Percentiles rank a stretch among this genome's conserved stretches.
phyloP scores from a whole-genome alignment of 2,888 invertebrate species.

The Leistus spinibarbis region DNA sequence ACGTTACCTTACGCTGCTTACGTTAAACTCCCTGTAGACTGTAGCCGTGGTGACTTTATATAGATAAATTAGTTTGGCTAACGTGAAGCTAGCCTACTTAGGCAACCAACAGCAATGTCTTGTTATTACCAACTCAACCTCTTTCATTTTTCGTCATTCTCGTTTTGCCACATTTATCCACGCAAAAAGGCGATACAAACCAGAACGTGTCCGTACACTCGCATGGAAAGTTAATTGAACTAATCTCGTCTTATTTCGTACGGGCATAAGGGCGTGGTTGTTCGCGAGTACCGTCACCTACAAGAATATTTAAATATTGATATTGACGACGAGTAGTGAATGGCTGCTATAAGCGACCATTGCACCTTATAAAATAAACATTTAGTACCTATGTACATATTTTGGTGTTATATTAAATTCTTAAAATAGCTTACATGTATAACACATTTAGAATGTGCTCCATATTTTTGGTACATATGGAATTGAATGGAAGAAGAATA shows the following conservation, averaged over 20 bases:
- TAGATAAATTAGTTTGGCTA: conserved; percentile 35
- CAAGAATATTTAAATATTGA: neutral
- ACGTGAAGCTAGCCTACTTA: conserved; percentile 8
- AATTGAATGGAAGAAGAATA: too few relatives aligned
- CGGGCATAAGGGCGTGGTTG: neutral
- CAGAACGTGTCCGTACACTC: neutral
- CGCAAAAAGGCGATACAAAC: neutral
- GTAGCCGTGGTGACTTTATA: conserved; percentile 20
- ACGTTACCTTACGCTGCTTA: neutral
- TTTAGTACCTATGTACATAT: neutral
- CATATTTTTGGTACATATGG: neutral
- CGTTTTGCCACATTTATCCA: neutral
- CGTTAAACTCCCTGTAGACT: neutral
- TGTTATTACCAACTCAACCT: conserved; percentile 1
- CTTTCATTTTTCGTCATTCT: conserved; percentile 13
- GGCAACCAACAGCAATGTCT: neutral
- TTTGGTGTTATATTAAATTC: neutral
- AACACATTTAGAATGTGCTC: neutral
- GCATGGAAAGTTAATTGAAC: neutral
- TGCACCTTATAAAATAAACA: neutral
- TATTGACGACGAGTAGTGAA: neutral
- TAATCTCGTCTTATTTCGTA: neutral
- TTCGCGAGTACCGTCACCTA: neutral
- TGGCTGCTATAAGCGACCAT: neutral
- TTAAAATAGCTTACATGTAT: neutral